phyloP scores from a whole-genome alignment of 2,797 vertebrate species.

The Selene dorsalis region DNA sequence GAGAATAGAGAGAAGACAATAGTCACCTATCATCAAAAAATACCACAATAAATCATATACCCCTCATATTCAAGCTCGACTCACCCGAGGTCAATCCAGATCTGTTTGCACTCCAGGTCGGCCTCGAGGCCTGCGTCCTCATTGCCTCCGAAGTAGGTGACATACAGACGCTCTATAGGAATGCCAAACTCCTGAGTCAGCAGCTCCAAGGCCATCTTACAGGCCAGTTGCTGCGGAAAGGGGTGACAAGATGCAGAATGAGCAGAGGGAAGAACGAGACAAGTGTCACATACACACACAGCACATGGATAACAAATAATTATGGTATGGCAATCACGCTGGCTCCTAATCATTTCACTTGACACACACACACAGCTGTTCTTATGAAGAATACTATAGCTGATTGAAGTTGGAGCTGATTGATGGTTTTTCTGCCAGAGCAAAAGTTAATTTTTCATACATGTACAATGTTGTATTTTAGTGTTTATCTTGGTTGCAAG shows the following conservation, averaged over 20 bases:
- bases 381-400: not conserved
- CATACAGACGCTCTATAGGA: slow-evolving; percentile 92
- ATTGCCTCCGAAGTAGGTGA: slow-evolving; percentile 96
- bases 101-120: slow-evolving; percentile 96
- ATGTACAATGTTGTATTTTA: no score
- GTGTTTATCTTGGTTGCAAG: no score
- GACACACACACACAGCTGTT: no score
- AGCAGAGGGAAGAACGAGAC: not conserved
- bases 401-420: no score
- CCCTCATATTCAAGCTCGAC: slow-evolving; percentile 35
- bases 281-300: no score
- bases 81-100: slow-evolving; percentile 98
- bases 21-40: not conserved
- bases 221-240: slow-evolving; percentile 90
- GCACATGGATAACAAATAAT: no score
- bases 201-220: slow-evolving; percentile 94
- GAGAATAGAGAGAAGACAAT: not conserved
- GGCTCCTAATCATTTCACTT: no score
- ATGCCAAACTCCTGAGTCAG: slow-evolving; percentile 95
- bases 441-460: no score
- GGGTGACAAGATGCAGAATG: not conserved
- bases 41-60: not conserved
- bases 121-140: slow-evolving; percentile 92
- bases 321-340: no score
- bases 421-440: no score